These are phyloP conservation scores for Micronycteris hirsuta DNA, from an alignment of 2,113 vertebrate genomes.

Conservation along the genomic window DNA sequence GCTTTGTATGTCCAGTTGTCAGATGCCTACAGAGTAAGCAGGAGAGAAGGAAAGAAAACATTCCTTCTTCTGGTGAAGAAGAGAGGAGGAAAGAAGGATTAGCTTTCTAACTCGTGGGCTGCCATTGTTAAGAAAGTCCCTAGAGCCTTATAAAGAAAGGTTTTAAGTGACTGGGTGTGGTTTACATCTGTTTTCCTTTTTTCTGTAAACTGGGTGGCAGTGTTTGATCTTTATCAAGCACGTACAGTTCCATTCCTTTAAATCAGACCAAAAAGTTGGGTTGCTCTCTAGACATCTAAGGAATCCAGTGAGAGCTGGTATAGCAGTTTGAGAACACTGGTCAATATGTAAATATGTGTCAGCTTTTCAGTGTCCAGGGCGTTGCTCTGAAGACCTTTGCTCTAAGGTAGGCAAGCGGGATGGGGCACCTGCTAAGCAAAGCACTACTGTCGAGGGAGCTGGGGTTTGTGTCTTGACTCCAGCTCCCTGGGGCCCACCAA, in stretches of 20 bases:
- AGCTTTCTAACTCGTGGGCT: not conserved
- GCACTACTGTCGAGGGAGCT: not conserved
- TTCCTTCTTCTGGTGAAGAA: not conserved
- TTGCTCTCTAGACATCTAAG: not conserved
- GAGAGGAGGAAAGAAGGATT: not conserved
- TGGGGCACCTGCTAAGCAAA: not conserved
- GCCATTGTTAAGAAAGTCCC: not conserved
- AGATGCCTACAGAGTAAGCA: slow-evolving; percentile 6
- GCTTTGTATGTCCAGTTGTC: slow-evolving; percentile 28
- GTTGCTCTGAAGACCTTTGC: not conserved
- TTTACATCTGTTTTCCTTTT: not conserved
- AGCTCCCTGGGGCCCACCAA: not conserved
- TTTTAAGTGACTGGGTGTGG: not conserved
- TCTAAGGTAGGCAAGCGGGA: not conserved
- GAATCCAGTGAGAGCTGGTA: not conserved
- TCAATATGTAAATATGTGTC: not conserved
- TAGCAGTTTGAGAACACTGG: not conserved
- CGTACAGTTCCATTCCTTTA: not conserved
- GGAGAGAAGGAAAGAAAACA: not conserved
- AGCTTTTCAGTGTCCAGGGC: not conserved
- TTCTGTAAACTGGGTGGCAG: not conserved
- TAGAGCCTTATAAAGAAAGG: not conserved
- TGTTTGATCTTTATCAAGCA: not conserved
- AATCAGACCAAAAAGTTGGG: not conserved
- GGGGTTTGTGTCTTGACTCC: not conserved